Base-by-base conservation (phyloP, 2,113 vertebrate species). In the Cyprinodon brontotheroides region DNA sequence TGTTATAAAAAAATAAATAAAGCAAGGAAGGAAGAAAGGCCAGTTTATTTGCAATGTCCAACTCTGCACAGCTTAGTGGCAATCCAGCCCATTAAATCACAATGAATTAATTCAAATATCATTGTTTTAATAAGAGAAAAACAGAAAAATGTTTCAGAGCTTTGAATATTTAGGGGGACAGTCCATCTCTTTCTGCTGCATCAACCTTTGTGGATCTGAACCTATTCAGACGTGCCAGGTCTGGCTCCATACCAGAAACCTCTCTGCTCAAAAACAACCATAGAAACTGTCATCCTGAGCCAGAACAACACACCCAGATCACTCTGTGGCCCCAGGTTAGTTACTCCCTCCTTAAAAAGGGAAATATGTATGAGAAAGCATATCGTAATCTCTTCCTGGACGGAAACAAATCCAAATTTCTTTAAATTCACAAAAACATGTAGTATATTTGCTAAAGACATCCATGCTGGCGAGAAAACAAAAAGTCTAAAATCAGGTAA, bases 181-280 rank as follows among this genome's bases (percentile, higher is more conserved):
- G 60, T 83, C 75, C 74, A 85, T 82, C 63, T 79, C 29, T 73
- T 89, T 91, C 80, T 86, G 76, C 80, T 76, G 77, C 47, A 69
- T 66, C 72, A 69, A 64, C 78, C 79, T 81, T 86, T 85, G 80
- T 88, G 67, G 74, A 39, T 50, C 45, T 69, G 65, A 68, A 66
- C 37, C 81, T 69, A 85, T 91, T 90, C 77, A 88, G 37, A 66
- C 63, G 63, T 82, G 85, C 79, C 86, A 87, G 74, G 72, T 45
- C 36, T 45, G 60, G 75, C 53, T 89, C 87, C 79, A 29, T 29
- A 29, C 29, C 29, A 90, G 86, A 88, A 66, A 57, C 68, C 84
- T 89, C 84, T 68, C 76, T 70, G n/a, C 72, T 75, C 78, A 76
- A 20, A 68, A 65, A 68, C 37, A 20, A n/a, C 22, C 29, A 14